phyloP scores from a whole-genome alignment of 2,888 invertebrate species.

The Bellardia bayeri region DNA sequence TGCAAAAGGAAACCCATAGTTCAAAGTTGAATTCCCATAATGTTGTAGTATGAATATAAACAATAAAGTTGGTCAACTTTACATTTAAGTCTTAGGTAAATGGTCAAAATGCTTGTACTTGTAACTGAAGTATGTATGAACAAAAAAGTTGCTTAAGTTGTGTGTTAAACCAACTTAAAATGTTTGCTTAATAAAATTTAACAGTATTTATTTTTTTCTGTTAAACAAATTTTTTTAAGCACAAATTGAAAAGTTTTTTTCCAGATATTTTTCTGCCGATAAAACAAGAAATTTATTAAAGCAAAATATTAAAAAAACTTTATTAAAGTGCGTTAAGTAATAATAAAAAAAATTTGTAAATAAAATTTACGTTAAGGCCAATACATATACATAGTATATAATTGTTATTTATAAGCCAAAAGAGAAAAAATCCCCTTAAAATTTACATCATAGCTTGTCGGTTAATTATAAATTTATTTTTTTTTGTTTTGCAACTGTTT shows the following conservation, averaged over 20 bases:
- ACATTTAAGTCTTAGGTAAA: neutral
- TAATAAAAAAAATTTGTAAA: neutral
- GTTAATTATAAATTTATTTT: neutral
- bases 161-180: neutral
- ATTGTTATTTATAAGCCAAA: neutral
- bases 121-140: neutral
- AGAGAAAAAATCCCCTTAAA: neutral
- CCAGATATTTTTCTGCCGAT: neutral
- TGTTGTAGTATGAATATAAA: slow-evolving; percentile 3
- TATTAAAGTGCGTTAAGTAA: slow-evolving; percentile 29
- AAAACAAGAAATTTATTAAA: slow-evolving; percentile 11
- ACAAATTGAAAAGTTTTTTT: neutral
- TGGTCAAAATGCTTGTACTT: neutral
- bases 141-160: neutral
- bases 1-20: slow-evolving; percentile 63
- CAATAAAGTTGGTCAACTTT: slow-evolving; percentile 34
- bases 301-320: too few relatives aligned
- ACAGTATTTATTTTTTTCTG: neutral
- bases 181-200: slow-evolving; percentile 25
- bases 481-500: neutral
- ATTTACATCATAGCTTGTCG: neutral
- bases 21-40: slow-evolving; percentile 73
- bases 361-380: slow-evolving; percentile 24
- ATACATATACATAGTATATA: neutral
- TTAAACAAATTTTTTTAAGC: neutral